Base-by-base conservation (phyloP, 2,888 invertebrate genomes). In the Margaritifera margaritifera region DNA sequence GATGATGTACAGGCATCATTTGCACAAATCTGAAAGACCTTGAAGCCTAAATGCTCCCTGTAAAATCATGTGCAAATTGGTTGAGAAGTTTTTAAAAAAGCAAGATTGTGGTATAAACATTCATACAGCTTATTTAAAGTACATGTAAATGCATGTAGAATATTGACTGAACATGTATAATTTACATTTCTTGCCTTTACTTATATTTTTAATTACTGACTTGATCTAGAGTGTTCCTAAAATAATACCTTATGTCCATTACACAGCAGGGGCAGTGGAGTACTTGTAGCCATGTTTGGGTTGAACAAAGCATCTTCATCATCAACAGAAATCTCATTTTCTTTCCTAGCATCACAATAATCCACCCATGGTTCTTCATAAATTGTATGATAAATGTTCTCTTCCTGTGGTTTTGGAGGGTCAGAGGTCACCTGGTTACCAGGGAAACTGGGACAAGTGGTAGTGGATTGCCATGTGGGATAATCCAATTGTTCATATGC, bases 251-350 rank as follows among this genome's bases (percentile, higher is more conserved):
- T 79, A 54, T 78, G 80, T 50, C 81, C 83, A 72, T 80, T 76
- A 54, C 78, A 77, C 19, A 82, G 73, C 52, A 81, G 75, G 11
- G 82, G 82, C 22, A 84, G 71, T 18, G 86, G 86, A 18, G 86
- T 84, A 71, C 84, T 84, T 63, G 84, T 82, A 50, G 77, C 66
- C 3, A 74, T 64, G 20, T 69, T 67, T 22, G 72, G 70, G 62
- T 78, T 76, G 24, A 72, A 42, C 42, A 42, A 42, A 11, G 15
- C 42, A 42, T 42, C 42, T 42, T 80, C 79, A 53, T 80, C 80
- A 54, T 80, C 81, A 1, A 82, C 80, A 22, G 79, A 80, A 25
- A 80, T 68, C 54, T 74, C 74, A 57, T 82, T 83, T 64, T 83
- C 81, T 54, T 80, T 77, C 55, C 74, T 73, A 20, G 80, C 82